These are phyloP conservation scores for Anthopleura xanthogrammica DNA, from an alignment of 92 coral and sea anemone species.

Conservation along the genomic window DNA sequence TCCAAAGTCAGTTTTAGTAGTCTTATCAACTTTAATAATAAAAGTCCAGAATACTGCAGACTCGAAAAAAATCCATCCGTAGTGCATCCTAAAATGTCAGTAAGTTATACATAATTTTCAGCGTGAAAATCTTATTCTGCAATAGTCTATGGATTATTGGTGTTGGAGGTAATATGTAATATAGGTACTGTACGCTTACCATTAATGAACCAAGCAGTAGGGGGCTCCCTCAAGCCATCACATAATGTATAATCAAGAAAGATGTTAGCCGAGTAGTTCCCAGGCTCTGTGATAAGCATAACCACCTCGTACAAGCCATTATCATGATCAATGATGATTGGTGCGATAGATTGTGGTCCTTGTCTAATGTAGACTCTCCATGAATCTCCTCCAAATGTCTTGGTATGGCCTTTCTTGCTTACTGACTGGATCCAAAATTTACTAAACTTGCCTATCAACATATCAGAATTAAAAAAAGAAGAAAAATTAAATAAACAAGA, in stretches of 20 bases:
- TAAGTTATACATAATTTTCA: no score
- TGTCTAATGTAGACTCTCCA: conserved; percentile 80
- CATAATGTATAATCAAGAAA: conserved; percentile 74
- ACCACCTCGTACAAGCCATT: conserved; percentile 77
- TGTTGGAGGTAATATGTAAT: no score
- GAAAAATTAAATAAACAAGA: background rate
- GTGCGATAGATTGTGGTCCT: conserved; percentile 88
- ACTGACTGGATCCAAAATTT: conserved; percentile 80
- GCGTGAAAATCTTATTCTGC: no score
- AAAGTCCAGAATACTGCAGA: no score
- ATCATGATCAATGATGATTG: conserved; percentile 69
- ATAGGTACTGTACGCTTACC: conserved; percentile 30
- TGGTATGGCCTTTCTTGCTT: conserved; percentile 43
- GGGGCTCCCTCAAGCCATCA: conserved; percentile 84
- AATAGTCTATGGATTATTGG: no score
- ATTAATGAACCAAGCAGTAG: conserved; percentile 64
- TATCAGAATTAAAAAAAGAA: background rate
- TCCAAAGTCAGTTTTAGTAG: no score
- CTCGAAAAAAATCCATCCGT: no score
- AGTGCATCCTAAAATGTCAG: no score
- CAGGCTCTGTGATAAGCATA: conserved; percentile 70
- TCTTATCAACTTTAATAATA: no score
- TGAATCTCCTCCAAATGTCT: conserved; percentile 78
- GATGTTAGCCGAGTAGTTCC: conserved; percentile 60
- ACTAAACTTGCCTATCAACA: conserved; percentile 61